A percentile compares a stretch with the other conserved stretches of the same genome.
phyloP scores from a whole-genome alignment of 1,140 invertebrate genomes.

The Aphidius ervi region DNA sequence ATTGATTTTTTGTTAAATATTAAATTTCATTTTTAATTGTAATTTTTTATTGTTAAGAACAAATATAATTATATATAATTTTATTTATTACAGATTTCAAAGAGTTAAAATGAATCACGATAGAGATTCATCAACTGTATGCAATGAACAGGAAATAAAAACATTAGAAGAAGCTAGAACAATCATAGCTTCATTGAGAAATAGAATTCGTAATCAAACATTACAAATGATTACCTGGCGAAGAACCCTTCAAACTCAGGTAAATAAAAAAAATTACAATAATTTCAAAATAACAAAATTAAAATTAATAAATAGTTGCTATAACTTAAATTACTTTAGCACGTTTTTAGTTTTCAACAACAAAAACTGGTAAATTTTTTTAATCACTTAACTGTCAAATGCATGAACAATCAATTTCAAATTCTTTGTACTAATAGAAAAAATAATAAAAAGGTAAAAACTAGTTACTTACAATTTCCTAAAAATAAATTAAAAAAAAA shows the following conservation, averaged over 20 bases:
- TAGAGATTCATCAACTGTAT: conserved; percentile 19
- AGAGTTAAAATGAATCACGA: neutral
- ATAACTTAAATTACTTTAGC: neutral
- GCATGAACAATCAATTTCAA: too few species aligned
- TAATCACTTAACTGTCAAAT: too few species aligned
- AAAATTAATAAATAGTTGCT: neutral
- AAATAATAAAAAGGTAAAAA: too few species aligned
- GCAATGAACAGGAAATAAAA: conserved; percentile 40
- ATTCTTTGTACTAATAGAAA: too few species aligned
- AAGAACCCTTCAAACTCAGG: conserved; percentile 55
- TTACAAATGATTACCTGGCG: conserved; percentile 55
- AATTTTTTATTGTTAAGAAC: too few species aligned
- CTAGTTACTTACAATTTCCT: too few species aligned
- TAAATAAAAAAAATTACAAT: conserved; percentile 27
- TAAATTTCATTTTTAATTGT: too few species aligned
- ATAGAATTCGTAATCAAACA: conserved; percentile 51
- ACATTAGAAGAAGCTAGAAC: conserved; percentile 54
- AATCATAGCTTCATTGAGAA: conserved; percentile 52
- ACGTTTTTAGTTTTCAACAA: neutral
- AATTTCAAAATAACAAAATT: neutral
- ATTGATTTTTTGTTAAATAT: too few species aligned
- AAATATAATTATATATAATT: too few species aligned
- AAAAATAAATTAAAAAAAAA: too few species aligned
- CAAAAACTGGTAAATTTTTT: neutral
- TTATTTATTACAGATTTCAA: neutral